Conservation (phyloP, 2,888 invertebrate species). For the Lasioglossum zephyrum region DNA sequence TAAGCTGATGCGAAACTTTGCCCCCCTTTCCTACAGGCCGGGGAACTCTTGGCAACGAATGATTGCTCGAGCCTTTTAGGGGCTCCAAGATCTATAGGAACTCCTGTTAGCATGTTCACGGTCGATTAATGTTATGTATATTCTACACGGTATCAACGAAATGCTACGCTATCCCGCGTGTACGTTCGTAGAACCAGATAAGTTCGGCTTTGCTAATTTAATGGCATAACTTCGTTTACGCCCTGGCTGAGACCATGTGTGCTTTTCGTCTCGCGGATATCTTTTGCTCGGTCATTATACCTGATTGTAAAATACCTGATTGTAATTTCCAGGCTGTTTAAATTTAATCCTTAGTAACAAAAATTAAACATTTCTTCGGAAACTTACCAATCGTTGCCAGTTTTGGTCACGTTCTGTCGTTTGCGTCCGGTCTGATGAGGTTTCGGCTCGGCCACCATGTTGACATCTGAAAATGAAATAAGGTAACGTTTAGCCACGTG, state of each 20-base stretch:
- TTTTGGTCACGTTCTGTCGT: slow-evolving; percentile 88
- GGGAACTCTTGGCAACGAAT: slow-evolving; percentile 1
- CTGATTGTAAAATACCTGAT: not conserved
- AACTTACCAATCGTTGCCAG: slow-evolving; percentile 88
- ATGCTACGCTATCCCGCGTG: not conserved
- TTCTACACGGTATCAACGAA: slow-evolving; percentile 1
- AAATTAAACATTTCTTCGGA: no score
- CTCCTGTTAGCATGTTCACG: not conserved
- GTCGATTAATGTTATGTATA: not conserved
- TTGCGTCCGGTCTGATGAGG: slow-evolving; percentile 89
- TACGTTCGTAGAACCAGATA: not conserved
- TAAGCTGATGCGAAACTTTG: slow-evolving; percentile 9
- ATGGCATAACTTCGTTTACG: not conserved
- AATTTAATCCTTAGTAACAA: no score
- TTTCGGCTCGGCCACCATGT: slow-evolving; percentile 91
- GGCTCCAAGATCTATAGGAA: not conserved
- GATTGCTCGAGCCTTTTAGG: slow-evolving; percentile 2
- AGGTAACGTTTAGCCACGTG: not conserved
- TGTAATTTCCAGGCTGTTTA: no score
- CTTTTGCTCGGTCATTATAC: not conserved
- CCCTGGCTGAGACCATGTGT: not conserved
- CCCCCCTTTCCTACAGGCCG: not conserved
- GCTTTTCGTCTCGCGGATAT: not conserved
- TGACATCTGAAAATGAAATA: slow-evolving; percentile 87
- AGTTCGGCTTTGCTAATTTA: not conserved